Conservation (phyloP, 2,113 vertebrate species). For the Chamaea fasciata region DNA sequence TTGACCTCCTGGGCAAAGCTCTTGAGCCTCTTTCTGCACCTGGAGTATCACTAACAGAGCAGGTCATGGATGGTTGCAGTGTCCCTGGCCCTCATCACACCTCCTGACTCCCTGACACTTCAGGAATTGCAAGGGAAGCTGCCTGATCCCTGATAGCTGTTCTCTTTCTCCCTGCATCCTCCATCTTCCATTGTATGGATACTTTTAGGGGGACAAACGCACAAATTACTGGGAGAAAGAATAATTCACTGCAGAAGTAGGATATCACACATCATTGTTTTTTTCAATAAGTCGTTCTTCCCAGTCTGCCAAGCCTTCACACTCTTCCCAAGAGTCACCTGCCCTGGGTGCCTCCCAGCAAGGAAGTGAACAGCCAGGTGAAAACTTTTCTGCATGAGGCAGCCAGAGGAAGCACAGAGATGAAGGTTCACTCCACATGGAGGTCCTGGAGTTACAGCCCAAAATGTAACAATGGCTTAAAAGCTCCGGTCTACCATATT, state of each 20-base stretch:
- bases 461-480: background rate
- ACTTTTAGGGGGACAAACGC: background rate
- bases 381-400: background rate
- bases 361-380: background rate
- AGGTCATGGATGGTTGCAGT: background rate
- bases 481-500: background rate
- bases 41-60: background rate
- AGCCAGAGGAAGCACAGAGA: background rate
- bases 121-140: background rate
- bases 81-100: background rate
- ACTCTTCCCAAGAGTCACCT: background rate
- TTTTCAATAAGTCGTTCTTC: background rate
- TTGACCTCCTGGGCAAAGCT: background rate
- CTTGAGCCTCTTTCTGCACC: background rate
- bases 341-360: background rate
- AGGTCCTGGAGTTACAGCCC: background rate
- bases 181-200: background rate
- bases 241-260: background rate
- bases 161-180: background rate
- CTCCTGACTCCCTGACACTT: background rate
- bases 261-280: background rate
- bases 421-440: background rate
- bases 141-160: background rate
- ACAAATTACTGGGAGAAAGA: background rate
- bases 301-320: background rate